Percentiles rank a stretch among this genome's conserved stretches.
These are phyloP conservation scores for Pollicipes pollicipes DNA, from an alignment of 1,140 invertebrate genomes.

Conservation along the genomic window DNA sequence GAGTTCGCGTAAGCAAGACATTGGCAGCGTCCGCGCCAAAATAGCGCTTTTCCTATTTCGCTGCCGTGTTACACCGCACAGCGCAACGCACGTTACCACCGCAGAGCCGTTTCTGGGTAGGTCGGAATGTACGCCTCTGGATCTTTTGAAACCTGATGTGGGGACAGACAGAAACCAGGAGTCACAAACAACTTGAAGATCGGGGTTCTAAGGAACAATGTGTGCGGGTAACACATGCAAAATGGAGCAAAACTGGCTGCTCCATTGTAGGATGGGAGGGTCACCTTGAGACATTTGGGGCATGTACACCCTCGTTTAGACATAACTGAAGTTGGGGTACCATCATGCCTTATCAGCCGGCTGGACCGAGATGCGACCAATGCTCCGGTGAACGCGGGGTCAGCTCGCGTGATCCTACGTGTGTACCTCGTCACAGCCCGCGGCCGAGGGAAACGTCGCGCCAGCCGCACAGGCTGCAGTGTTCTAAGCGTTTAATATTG, in stretches of 20 bases:
- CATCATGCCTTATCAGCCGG: no score
- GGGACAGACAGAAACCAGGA: background rate
- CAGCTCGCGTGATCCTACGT: no score
- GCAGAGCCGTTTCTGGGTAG: background rate
- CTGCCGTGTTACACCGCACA: background rate
- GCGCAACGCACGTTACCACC: background rate
- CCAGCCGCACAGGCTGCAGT: no score
- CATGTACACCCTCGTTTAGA: background rate
- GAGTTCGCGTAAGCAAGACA: background rate
- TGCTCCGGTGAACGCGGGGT: no score
- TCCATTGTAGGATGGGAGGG: background rate
- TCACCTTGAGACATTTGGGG: background rate
- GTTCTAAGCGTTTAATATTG: no score
- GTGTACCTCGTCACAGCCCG: no score
- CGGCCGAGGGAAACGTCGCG: no score
- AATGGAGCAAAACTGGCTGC: background rate
- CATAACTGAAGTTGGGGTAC: background rate
- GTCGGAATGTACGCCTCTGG: background rate
- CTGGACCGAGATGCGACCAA: no score
- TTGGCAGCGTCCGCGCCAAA: background rate
- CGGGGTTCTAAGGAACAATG: background rate
- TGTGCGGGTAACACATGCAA: background rate
- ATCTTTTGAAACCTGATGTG: background rate
- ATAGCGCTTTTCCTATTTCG: background rate
- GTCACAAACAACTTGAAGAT: background rate